Base-by-base conservation (phyloP, 2,113 vertebrate species). In the Amphilophus citrinellus region DNA sequence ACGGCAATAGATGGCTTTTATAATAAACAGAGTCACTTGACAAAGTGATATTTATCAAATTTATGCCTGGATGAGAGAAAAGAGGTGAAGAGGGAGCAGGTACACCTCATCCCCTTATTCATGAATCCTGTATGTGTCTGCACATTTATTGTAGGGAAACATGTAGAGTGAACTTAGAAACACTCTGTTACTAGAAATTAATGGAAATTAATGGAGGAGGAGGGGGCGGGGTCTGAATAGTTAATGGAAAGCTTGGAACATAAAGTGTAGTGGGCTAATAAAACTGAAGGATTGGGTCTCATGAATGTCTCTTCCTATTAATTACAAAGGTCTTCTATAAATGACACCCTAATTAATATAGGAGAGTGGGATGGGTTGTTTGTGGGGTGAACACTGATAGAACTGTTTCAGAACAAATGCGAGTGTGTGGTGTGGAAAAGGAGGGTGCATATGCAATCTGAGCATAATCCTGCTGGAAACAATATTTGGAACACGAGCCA, bases 41-140 rank as follows among this genome's bases (percentile, higher is more conserved):
- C 80, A 87, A 89, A 76, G 63, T 76, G 76, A 82, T 85, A 76
- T 81, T 79, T 53, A 81, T 87, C 82, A 89, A 68, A 79, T 80
- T 62, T 65, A 24, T 65, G 56, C 60, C 20, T 75, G 22, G 10
- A 20, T 24, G 27, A 42, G 60, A 66, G 60, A 50, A 30, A 80
- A 20, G 22, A 18, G 60, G 59, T 50, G 27, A 88, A 77, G 17
- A 63, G 18, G 50, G 50, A 32, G 39, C 59, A 39, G 44, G 56
- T 35, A 66, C 44, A 60, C 11, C 47, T 78, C 68, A 9, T 66
- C 39, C 73, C 50, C 10, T 78, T 18, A 35, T 78, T 80, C 11
- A 11, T 79, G 59, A 86, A 37, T 42, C 1, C 10, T 42, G 50
- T 11, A 15, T 2, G 44, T 50, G 9, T 58, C 47, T 32, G 8